Evolutionary conservation across 2,113 vertebrate species (phyloP), one percentile per base, ranked within the genome.

Genomic region (Cyanistes caeruleus): DNA sequence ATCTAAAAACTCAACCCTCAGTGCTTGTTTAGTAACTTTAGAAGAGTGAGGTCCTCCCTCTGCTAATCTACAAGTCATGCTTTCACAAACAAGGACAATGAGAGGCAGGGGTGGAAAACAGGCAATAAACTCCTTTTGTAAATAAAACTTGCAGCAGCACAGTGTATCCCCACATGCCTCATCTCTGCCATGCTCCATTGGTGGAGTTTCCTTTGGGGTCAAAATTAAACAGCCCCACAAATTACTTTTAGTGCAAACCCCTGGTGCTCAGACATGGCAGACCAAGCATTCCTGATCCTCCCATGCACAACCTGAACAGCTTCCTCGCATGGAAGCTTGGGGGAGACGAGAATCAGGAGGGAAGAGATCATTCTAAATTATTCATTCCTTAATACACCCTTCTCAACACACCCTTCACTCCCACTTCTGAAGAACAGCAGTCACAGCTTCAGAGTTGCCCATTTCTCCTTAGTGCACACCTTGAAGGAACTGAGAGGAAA

Each of bases 11-110:
- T 68, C 79, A 60, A 22, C 28, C 14, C 52, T 44, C 25, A 49
- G 37, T 68, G 85, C 83, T 96, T 95, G 73, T 44, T 96, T 20
- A 93, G 93, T 92, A 95, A 95, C 68, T 81, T 44, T 59, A 94
- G 90, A 84, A 70, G 79, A 91, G 59, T 0, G 1, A 94, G 75
- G 87, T 90, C 75, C 91, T 77, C 63, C 59, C 84, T 83, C 49
- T 63, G 76, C 82, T 95, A 70, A 93, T 77, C 82, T 56, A 55
- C 10, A 0, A 80, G 91, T 91, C 92, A 93, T 86, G 94, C 91
- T 87, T 74, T 93, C 84, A 85, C 94, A 94, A 88, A 91, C 89
- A 91, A 62, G 75, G 72, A 95, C 92, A 90, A 90, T 78, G 73
- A 88, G 52, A 92, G 76, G 82, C 67, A 88, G 90, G 84, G 79